Evolutionary conservation across 2,113 vertebrate genomes (phyloP), one percentile per base, ranked within the genome.

Genomic region (Vidua chalybeata): DNA sequence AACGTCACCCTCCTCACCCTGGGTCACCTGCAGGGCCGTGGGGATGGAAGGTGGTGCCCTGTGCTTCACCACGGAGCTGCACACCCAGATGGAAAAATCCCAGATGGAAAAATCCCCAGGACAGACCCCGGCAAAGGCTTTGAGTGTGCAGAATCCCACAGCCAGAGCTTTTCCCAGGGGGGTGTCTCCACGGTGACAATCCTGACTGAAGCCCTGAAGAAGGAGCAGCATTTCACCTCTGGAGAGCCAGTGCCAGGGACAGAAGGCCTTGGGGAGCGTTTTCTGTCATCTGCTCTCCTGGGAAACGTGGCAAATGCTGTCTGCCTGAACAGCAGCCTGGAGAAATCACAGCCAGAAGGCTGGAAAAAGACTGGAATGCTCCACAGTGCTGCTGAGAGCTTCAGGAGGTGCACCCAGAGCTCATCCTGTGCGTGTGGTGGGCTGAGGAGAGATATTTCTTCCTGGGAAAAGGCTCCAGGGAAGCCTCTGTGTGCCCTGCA

Each of bases 131-230:
- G 35, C 0, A 12, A 12, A 43, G 28, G 28, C 16, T 33, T 15
- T 51, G 51, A 23, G 14, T 10, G 59, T 0, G 51, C n/a, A n/a
- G 48, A 43, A 80, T 45, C 18, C 63, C 59, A 35, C 15, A 12
- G 0, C 0, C 52, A 55, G 56, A 83, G 55, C 20, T 37, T 71
- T 41, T 67, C 55, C 61, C 91, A 95, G 93, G 75, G 82, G 85
- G 62, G 55, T 39, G 94, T 92, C 95, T 92, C 93, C 93, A 86
- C 84, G 91, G 93, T 64, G 35, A 79, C 78, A 92, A 81, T 45
- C 56, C 56, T 59, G 41, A 4, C 27, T 37, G 37, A 7, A n/a
- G 15, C 20, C 17, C 17, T 4, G 14, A 10, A 48, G 66, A 31
- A 84, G 35, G 77, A 87, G 17, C 52, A 75, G 58, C 30, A 68